A percentile compares a stretch with the other conserved stretches of the same genome.
Conservation (phyloP, 2,113 vertebrate genomes). For the Lota lota region DNA sequence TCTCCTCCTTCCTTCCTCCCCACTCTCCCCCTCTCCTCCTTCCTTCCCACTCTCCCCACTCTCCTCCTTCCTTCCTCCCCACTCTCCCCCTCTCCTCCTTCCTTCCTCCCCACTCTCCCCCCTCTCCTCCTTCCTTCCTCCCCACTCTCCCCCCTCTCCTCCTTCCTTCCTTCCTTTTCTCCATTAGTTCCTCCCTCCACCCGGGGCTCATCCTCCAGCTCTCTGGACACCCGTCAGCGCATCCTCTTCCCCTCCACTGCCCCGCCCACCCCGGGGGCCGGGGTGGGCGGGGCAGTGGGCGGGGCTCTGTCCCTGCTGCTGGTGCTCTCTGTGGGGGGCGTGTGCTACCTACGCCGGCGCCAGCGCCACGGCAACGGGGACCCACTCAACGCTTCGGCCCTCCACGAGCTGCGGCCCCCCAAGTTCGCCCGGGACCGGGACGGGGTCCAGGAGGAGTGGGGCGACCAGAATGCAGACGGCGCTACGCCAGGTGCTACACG, state of each 20-base stretch:
- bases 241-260: constrained; percentile 86
- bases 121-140: constrained; percentile 78
- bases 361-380: constrained; percentile 90
- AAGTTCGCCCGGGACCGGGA: constrained; percentile 82
- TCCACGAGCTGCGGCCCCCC: constrained; percentile 82
- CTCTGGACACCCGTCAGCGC: constrained; percentile 77
- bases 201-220: constrained; percentile 84
- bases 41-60: no score
- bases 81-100: constrained; percentile 88
- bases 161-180: constrained; percentile 72
- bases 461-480: constrained; percentile 51
- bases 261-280: constrained; percentile 85
- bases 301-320: constrained; percentile 91
- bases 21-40: no score
- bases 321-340: constrained; percentile 82
- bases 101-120: no score
- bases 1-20: no score
- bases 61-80: no score
- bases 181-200: constrained; percentile 98
- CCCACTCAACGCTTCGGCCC: constrained; percentile 86
- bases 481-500: constrained; percentile 70
- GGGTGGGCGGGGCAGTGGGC: constrained; percentile 92
- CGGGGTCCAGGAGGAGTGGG: constrained; percentile 93
- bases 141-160: constrained; percentile 78
- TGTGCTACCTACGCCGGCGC: constrained; percentile 82